Base-by-base conservation (phyloP, 2,888 invertebrate genomes). In the Ochropleura plecta region DNA sequence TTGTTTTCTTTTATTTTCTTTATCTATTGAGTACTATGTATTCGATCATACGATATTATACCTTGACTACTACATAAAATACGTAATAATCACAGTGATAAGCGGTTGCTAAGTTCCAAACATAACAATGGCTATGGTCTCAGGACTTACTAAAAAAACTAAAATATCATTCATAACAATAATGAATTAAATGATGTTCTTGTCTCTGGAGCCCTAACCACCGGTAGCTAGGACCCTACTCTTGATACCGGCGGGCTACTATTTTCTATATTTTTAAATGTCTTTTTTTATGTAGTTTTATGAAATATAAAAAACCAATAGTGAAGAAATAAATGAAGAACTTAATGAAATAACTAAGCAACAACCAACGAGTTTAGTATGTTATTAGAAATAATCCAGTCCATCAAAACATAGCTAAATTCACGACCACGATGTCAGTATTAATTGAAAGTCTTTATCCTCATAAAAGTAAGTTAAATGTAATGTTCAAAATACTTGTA, bases 1-100 rank as follows among this genome's bases (percentile, higher is more conserved):
- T 80, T 84, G 65, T 80, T 70, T 79, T 68, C 20, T 67, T 82
- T 78, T 46, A 73, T 81, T 63, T 60, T 65, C n/a, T 70, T 79
- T 79, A 83, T 84, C 81, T 66, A 42, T 75, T 55, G 63, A 60
- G 53, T 70, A 60, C 18, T 71, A n/a, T 60, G 42, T 67, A 64
- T 51, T 63, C 8, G 70, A 76, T 75, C 66, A 57, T 70, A 49
- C 66, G 81, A 83, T 70, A 62, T 48, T 49, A 30, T 53, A 57
- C 48, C 16, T 72, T 8, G 7, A 79, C 49, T n/a, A 55, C 46
- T 48, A 48, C 48, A n/a, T 30, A 5, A 40, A 59, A 16, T 65
- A 67, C 8, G 14, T 59, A 67, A 51, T 68, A 30, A 46, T n/a
- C 30, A 16, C n/a, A 44, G 42, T 55, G 20, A 66, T 66, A 67